Evolutionary conservation across 2,888 invertebrate genomes (phyloP), one percentile per base, ranked within the genome.

Genomic region (Odontomyia ornata): DNA sequence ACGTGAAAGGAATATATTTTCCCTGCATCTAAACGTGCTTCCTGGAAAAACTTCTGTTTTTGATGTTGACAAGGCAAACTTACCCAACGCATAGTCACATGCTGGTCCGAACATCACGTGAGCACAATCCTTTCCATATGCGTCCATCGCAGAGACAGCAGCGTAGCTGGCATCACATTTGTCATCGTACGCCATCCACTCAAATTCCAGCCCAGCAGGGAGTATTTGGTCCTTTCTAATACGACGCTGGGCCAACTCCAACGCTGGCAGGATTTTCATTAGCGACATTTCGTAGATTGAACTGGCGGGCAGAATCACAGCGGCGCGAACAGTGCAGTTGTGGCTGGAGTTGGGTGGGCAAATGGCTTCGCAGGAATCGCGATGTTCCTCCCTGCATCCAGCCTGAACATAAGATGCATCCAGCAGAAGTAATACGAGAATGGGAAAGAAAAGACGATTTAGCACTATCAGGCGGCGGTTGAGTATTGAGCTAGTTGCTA

Each of bases 31-130:
- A n/a, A n/a, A n/a, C n/a, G n/a, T n/a, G n/a, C n/a, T n/a, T n/a
- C n/a, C n/a, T n/a, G n/a, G n/a, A n/a, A n/a, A n/a, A n/a, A n/a
- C n/a, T n/a, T n/a, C n/a, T n/a, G n/a, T n/a, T n/a, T n/a, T n/a
- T n/a, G n/a, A n/a, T n/a, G n/a, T n/a, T n/a, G n/a, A n/a, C n/a
- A n/a, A n/a, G 25, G 43, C 36, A 36, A 28, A 88, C 91, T 90
- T 87, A 95, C 95, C 95, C 75, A 95, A 85, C 30, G 93, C 91
- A 84, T 92, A 94, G 82, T 95, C 95, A 82, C 95, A 95, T 0
- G 92, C 89, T 0, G 95, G 94, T 11, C 95, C 95, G 81, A 95
- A 91, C 82, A 95, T 91, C 0, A 94, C 91, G 82, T 95, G 92
- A 0, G 92, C 91, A 84, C 93, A 93, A 81, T 91, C 90, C 78